These are phyloP conservation scores for Cabera pusaria DNA, from an alignment of 2,888 invertebrate genomes.

Conservation along the genomic window DNA sequence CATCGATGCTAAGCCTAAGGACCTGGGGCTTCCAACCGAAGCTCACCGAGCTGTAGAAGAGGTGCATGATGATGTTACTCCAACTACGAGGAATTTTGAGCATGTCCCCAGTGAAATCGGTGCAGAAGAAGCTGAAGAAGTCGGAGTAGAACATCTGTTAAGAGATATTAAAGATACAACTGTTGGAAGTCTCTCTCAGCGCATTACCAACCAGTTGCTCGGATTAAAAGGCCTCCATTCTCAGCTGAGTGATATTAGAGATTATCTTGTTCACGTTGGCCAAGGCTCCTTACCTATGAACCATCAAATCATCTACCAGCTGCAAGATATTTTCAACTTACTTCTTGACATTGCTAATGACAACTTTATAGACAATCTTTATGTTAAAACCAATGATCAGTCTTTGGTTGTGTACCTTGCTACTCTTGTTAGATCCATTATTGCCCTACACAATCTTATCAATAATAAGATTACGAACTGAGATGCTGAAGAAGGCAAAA, in stretches of 20 bases:
- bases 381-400: conserved; percentile 99
- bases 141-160: conserved; percentile 98
- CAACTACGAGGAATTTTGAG: conserved; percentile 99
- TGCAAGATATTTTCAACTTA: conserved; percentile 98
- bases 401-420: conserved; percentile 99
- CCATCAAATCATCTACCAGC: conserved; percentile 98
- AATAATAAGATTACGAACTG: conserved; percentile 99
- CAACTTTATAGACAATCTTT: conserved; percentile 96
- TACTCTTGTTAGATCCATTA: conserved; percentile 97
- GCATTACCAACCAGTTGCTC: conserved; percentile 97
- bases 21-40: conserved; percentile 98
- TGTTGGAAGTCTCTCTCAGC: conserved; percentile 97
- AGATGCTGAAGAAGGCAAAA: conserved; percentile 94
- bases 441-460: conserved; percentile 99
- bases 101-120: conserved; percentile 99
- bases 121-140: conserved; percentile 99
- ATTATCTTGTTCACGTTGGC: conserved; percentile 94
- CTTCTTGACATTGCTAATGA: conserved; percentile 97
- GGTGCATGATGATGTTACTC: conserved; percentile 99
- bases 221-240: conserved; percentile 97
- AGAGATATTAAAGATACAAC: conserved; percentile 98
- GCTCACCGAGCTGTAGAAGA: conserved; percentile 99
- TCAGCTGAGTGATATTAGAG: conserved; percentile 95
- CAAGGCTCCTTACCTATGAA: conserved; percentile 97
- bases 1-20: conserved; percentile 99